A percentile compares a stretch with the other conserved stretches of the same genome.
Conservation (phyloP, 2,797 vertebrate species). For the Bucorvus abyssinicus region DNA sequence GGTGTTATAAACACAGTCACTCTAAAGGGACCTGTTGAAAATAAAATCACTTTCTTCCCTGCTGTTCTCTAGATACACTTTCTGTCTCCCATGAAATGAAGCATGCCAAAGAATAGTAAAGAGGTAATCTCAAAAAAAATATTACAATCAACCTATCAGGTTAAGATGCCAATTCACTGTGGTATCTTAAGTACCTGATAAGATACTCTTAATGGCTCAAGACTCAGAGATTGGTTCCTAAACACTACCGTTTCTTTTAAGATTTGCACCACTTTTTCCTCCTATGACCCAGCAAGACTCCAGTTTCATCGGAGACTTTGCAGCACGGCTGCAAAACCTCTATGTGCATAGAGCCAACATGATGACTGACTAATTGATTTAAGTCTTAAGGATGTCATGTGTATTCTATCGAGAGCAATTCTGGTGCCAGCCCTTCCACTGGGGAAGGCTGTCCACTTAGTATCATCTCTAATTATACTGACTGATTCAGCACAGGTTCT, state of each 20-base stretch:
- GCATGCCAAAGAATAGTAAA: neutral
- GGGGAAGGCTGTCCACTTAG: neutral
- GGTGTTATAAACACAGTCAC: neutral
- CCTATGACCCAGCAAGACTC: neutral
- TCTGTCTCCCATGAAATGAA: neutral
- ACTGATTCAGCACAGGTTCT: neutral
- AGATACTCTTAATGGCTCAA: neutral
- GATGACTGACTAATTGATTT: neutral
- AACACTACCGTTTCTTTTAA: neutral
- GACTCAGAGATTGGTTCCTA: neutral
- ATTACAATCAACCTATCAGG: neutral
- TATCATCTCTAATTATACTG: neutral
- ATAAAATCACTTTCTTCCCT: neutral
- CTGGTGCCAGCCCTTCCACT: neutral
- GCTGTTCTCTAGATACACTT: neutral
- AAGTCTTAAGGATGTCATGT: neutral
- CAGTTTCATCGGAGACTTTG: neutral
- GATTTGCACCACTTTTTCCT: neutral
- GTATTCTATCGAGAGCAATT: neutral
- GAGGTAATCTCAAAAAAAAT: neutral
- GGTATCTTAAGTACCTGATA: neutral
- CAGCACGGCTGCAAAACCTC: neutral
- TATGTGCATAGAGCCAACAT: neutral
- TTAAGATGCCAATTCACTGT: neutral
- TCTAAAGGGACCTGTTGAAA: neutral